Conservation (phyloP, 1,140 invertebrate genomes). For the Stegodyphus dumicola region DNA sequence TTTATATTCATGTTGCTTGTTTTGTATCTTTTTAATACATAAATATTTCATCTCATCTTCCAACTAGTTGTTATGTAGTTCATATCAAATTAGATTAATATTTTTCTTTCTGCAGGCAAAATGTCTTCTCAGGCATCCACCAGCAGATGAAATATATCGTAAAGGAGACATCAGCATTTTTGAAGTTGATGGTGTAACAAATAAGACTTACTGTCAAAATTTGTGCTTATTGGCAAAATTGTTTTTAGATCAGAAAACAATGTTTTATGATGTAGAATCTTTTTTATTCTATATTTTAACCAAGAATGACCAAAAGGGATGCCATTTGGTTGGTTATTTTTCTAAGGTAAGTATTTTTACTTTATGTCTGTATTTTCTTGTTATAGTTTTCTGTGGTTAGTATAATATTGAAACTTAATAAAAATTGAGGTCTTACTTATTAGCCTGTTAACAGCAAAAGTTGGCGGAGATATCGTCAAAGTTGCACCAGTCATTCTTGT, state of each 20-base stretch:
- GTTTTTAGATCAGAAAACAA: constrained; percentile 97
- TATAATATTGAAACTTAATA: neutral
- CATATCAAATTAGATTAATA: too few species aligned
- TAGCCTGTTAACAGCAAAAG: too few species aligned
- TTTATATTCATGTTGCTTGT: too few species aligned
- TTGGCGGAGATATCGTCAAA: too few species aligned
- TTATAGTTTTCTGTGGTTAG: neutral
- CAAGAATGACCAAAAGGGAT: constrained; percentile 84
- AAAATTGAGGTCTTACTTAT: neutral
- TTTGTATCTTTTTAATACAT: too few species aligned
- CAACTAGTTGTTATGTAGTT: too few species aligned
- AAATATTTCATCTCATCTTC: too few species aligned
- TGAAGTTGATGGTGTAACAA: constrained; percentile 93
- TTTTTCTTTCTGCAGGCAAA: constrained; percentile 73
- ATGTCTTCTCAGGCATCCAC: constrained; percentile 92
- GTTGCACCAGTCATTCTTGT: too few species aligned
- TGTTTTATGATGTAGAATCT: constrained; percentile 99
- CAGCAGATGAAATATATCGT: constrained; percentile 96
- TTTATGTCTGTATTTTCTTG: neutral
- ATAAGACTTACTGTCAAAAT: constrained; percentile 99
- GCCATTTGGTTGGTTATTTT: constrained; percentile 73
- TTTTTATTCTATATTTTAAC: constrained; percentile 98
- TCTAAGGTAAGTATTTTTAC: constrained; percentile 68
- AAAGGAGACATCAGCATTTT: constrained; percentile 85
- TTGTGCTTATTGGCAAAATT: constrained; percentile 95